Percentiles rank a stretch among this genome's conserved stretches.
These are phyloP conservation scores for Nettapus auritus DNA, from an alignment of 2,113 vertebrate genomes.

Conservation along the genomic window DNA sequence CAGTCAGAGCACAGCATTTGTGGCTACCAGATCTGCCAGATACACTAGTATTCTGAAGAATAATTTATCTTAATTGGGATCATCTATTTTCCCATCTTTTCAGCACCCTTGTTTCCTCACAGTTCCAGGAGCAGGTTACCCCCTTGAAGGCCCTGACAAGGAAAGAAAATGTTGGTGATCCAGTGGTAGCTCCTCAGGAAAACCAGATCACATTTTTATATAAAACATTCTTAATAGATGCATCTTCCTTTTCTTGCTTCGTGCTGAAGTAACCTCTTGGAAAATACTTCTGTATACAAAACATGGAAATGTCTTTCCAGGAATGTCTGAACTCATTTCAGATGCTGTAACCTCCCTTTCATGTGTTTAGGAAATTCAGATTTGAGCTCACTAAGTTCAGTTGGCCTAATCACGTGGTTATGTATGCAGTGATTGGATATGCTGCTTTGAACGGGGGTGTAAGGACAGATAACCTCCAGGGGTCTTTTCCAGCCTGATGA, in stretches of 20 bases:
- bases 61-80: slow-evolving; percentile 30
- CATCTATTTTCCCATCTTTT: not conserved
- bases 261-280: not conserved
- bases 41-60: not conserved
- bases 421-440: not conserved
- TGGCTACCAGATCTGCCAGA: not conserved
- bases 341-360: rapidly evolving
- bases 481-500: not conserved
- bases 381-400: not conserved
- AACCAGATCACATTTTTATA: not conserved
- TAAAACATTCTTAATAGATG: not conserved
- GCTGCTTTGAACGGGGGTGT: not conserved
- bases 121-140: slow-evolving; percentile 18
- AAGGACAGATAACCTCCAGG: not conserved
- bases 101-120: not conserved
- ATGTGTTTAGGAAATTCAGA: not conserved
- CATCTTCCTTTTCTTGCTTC: not conserved
- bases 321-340: not conserved
- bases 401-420: not conserved
- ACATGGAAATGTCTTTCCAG: not conserved
- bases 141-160: not conserved
- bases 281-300: not conserved
- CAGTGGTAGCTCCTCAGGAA: not conserved
- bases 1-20: not conserved
- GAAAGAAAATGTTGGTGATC: not conserved